Evolutionary conservation across 2,113 vertebrate species (phyloP).

Genomic region (Ochotona curzoniae): DNA sequence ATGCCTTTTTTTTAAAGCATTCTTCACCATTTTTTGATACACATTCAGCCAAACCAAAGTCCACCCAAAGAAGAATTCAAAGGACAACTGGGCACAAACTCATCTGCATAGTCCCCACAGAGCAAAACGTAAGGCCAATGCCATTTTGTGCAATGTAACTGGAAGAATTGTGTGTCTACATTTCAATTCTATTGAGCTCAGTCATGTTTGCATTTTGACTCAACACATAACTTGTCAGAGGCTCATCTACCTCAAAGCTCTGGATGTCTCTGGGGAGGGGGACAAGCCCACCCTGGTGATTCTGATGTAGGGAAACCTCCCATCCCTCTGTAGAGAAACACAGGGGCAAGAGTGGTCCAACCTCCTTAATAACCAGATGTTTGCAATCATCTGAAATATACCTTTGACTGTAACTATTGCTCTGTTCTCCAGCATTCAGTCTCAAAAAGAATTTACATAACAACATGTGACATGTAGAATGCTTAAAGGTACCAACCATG

Average conservation of each 20-base stretch:
- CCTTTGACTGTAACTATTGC: constrained; percentile 82
- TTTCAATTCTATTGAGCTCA: background rate
- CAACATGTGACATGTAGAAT: constrained; percentile 87
- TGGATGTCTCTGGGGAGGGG: background rate
- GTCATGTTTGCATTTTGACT: background rate
- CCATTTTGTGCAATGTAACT: background rate
- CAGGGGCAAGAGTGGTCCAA: constrained; percentile 80
- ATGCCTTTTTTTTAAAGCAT: background rate
- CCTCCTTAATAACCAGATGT: constrained; percentile 89
- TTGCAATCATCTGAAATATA: constrained; percentile 85
- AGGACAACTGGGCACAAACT: background rate
- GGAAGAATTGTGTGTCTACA: background rate
- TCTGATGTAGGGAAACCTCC: background rate
- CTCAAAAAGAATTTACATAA: constrained; percentile 89
- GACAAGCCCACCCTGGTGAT: background rate
- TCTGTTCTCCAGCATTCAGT: constrained; percentile 84
- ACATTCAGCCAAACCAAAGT: background rate
- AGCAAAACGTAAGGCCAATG: background rate
- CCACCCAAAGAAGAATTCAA: background rate
- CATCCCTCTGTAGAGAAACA: background rate
- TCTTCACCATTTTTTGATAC: background rate
- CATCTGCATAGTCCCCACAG: background rate
- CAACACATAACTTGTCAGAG: constrained; percentile 50
- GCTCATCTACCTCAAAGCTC: background rate
- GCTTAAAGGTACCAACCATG: constrained; percentile 89